Conservation (phyloP, 2,113 vertebrate species). For the Chiloscyllium plagiosum region DNA sequence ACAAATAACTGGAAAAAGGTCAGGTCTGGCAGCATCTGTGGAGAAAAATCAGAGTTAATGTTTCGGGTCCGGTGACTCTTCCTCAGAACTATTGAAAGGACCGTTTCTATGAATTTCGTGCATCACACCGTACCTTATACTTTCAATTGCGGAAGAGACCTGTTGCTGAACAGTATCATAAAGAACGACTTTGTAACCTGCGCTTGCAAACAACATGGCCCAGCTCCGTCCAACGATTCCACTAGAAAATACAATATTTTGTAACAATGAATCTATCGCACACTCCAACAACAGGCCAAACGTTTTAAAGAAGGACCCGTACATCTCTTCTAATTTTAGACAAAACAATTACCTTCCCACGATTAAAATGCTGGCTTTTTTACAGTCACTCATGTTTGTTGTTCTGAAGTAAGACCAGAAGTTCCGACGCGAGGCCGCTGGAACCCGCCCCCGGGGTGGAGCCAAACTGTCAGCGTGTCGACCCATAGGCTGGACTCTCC, state of each 20-base stretch:
- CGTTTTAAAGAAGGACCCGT: not conserved
- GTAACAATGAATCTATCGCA: not conserved
- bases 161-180: constrained; percentile 78
- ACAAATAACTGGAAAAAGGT: too few relatives aligned
- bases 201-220: constrained; percentile 86
- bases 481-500: not conserved
- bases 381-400: not conserved
- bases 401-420: not conserved
- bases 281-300: not conserved
- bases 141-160: constrained; percentile 64
- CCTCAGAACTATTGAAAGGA: not conserved
- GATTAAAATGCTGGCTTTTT: not conserved
- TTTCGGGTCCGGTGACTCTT: too few relatives aligned
- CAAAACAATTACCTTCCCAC: constrained; percentile 35
- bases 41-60: too few relatives aligned
- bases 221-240: constrained; percentile 90
- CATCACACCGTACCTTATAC: constrained; percentile 64
- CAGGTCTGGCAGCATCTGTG: too few relatives aligned
- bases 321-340: not conserved
- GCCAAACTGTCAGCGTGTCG: not conserved
- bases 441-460: too few relatives aligned
- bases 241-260: constrained; percentile 52
- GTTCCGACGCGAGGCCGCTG: not conserved
- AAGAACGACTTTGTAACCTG: constrained; percentile 78
- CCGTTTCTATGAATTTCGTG: not conserved